These are phyloP conservation scores for Pocillopora grandis DNA, from an alignment of 92 coral and sea anemone genomes.

Conservation along the genomic window DNA sequence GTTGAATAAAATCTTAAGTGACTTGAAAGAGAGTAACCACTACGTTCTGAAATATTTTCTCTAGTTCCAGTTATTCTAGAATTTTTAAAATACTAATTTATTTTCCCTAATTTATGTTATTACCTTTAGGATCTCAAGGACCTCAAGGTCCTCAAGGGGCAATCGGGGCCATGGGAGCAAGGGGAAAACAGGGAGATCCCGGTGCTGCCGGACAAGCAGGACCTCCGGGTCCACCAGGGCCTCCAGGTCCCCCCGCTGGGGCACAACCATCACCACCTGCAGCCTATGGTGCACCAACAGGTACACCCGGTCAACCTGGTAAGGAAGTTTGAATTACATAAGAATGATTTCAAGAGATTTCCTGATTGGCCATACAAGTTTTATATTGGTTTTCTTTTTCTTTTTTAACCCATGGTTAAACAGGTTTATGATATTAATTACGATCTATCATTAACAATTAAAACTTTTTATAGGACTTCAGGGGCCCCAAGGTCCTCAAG, in stretches of 20 bases:
- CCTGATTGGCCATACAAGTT: no score
- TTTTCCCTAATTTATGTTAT: no score
- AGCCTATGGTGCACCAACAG: not conserved
- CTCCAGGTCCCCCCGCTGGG: constrained; percentile 80
- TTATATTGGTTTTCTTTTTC: no score
- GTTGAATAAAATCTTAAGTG: no score
- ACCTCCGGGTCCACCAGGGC: constrained; percentile 56
- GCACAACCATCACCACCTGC: constrained; percentile 19
- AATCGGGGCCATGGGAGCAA: constrained; percentile 39
- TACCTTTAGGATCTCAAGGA: constrained; percentile 27
- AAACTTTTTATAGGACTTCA: no score
- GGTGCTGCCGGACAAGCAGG: constrained; percentile 25
- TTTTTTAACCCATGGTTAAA: no score
- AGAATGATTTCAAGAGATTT: not conserved
- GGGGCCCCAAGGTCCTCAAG: constrained; percentile 46
- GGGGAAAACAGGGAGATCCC: constrained; percentile 53
- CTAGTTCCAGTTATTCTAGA: not conserved
- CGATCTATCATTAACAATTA: no score
- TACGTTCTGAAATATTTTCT: not conserved
- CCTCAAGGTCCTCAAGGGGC: constrained; percentile 39
- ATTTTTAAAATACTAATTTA: no score
- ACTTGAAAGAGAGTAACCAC: no score
- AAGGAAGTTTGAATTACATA: not conserved
- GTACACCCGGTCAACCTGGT: constrained; percentile 17
- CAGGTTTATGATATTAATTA: no score